phyloP scores from a whole-genome alignment of 2,888 invertebrate species.

The Nomada fucata region DNA sequence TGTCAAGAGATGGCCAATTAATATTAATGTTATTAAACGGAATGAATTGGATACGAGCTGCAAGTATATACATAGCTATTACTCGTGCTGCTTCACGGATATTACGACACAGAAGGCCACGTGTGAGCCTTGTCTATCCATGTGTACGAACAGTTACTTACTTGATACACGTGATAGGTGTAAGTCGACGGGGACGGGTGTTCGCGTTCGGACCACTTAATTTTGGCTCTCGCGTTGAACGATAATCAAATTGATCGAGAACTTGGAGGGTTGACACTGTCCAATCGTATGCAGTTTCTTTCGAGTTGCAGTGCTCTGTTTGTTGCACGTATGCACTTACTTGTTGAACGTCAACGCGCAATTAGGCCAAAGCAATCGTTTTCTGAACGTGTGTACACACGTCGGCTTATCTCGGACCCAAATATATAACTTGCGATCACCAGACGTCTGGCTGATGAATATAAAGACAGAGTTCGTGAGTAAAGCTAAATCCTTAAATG shows the following conservation, averaged over 20 bases:
- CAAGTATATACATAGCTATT: conserved; percentile 52
- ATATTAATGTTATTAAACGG: conserved; percentile 60
- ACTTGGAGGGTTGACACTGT: background rate
- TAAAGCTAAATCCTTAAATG: conserved; percentile 6
- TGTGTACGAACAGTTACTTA: background rate
- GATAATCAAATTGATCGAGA: background rate
- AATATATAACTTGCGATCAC: conserved; percentile 24
- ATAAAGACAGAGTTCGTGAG: conserved; percentile 11
- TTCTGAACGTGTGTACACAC: background rate
- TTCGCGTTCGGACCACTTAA: conserved; percentile 11
- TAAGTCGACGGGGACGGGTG: conserved; percentile 1
- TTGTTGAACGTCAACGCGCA: conserved; percentile 28
- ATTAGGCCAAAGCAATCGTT: conserved; percentile 38
- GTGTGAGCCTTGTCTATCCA: background rate
- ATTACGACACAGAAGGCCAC: conserved; percentile 39
- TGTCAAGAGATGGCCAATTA: conserved; percentile 50
- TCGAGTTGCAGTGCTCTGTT: background rate
- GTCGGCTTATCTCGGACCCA: conserved; percentile 30
- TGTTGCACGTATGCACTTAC: background rate
- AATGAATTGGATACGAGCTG: conserved; percentile 58
- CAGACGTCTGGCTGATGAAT: conserved; percentile 20
- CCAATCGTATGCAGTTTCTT: background rate
- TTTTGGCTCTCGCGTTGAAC: conserved; percentile 17
- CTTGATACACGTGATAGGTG: conserved; percentile 15
- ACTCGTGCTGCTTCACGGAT: conserved; percentile 52